These are phyloP conservation scores for Ctenodactylus gundi DNA, from an alignment of 2,113 vertebrate genomes.

Conservation along the genomic window DNA sequence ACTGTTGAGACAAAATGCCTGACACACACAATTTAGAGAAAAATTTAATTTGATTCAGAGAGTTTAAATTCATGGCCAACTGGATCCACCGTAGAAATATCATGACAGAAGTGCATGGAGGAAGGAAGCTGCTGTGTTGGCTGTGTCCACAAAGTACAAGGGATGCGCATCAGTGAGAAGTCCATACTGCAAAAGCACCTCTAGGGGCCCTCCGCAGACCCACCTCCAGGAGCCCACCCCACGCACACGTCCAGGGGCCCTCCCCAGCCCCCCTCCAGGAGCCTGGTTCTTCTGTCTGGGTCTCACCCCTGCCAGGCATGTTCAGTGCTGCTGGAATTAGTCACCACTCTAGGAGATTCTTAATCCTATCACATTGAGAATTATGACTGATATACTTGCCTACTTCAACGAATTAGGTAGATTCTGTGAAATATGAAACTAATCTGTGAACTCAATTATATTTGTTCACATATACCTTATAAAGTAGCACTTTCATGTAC, in stretches of 20 bases:
- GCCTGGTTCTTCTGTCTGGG: no score
- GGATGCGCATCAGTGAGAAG: no score
- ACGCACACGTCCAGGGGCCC: no score
- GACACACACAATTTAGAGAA: background rate
- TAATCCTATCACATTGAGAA: background rate
- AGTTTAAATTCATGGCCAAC: background rate
- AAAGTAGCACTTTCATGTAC: background rate
- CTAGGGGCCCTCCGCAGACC: no score
- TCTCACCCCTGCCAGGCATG: no score
- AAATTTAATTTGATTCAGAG: background rate
- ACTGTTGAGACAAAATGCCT: background rate
- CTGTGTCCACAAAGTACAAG: background rate
- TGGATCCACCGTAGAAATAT: background rate
- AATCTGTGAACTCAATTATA: background rate
- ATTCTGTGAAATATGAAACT: background rate
- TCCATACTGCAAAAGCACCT: no score
- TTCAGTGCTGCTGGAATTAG: background rate
- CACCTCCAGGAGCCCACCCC: no score
- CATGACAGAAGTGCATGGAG: background rate
- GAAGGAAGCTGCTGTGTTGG: background rate
- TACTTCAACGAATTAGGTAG: background rate
- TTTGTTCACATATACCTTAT: background rate
- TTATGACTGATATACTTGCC: background rate
- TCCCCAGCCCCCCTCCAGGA: no score
- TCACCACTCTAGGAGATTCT: background rate